These are phyloP conservation scores for Halictus ligatus DNA, from an alignment of 2,888 invertebrate species.

Conservation along the genomic window DNA sequence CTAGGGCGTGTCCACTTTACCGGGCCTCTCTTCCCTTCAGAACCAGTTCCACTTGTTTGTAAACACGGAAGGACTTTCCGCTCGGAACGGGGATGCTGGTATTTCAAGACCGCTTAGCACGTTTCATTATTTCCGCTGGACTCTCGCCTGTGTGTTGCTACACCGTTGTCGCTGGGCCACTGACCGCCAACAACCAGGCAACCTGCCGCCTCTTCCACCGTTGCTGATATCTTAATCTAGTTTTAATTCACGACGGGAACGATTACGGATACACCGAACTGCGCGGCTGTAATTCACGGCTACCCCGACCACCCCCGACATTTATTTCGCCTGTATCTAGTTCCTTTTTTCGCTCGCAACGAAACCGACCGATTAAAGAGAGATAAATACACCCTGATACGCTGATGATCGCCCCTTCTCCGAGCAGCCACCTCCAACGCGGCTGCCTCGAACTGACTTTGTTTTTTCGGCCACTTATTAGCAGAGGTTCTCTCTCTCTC, in stretches of 20 bases:
- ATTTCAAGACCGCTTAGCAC: conserved; percentile 56
- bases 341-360: conserved; percentile 21
- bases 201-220: not conserved
- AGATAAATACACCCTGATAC: conserved; percentile 40
- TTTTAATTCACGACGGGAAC: conserved; percentile 52
- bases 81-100: conserved; percentile 30
- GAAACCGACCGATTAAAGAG: conserved; percentile 41
- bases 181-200: not conserved
- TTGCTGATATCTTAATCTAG: conserved; percentile 52
- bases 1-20: conserved; percentile 70
- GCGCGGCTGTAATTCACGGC: conserved; percentile 50
- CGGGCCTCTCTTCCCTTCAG: conserved; percentile 59
- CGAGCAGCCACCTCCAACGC: not conserved
- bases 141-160: conserved; percentile 7
- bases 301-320: not conserved
- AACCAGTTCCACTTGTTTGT: conserved; percentile 75
- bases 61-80: conserved; percentile 70
- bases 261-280: conserved; percentile 38
- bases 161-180: conserved; percentile 26
- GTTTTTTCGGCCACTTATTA: not conserved
- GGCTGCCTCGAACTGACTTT: not conserved
- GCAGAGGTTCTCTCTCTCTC: not conserved
- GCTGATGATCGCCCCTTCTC: conserved; percentile 21
- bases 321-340: conserved; percentile 12
- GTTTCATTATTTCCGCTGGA: conserved; percentile 60